Conservation (phyloP, 2,113 vertebrate genomes). For the Lamprotornis superbus region DNA sequence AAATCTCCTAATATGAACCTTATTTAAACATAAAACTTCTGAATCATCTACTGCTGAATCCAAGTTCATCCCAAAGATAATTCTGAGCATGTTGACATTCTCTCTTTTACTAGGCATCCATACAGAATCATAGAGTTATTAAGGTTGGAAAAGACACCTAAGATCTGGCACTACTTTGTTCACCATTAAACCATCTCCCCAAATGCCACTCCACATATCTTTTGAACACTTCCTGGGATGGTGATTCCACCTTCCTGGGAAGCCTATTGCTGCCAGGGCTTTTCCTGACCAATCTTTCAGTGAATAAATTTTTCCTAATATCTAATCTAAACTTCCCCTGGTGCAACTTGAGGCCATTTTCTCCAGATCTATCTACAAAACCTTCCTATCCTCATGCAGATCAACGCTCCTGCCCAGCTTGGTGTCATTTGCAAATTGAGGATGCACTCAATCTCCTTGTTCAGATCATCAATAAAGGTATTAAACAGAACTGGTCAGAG, state of each 20-base stretch:
- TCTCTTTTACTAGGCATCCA: not conserved
- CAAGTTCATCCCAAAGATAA: not conserved
- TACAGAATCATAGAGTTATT: not conserved
- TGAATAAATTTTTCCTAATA: not conserved
- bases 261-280: not conserved
- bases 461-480: not conserved
- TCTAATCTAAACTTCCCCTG: not conserved
- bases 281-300: not conserved
- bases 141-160: not conserved
- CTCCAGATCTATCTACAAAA: not conserved
- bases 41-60: not conserved
- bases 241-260: not conserved
- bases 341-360: not conserved
- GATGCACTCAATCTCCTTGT: not conserved
- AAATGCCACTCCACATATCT: not conserved
- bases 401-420: not conserved
- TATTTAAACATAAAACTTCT: not conserved
- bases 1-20: not conserved
- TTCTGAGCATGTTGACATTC: not conserved
- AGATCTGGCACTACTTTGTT: not conserved
- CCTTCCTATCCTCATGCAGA: not conserved
- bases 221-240: not conserved
- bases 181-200: not conserved
- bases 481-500: rapidly evolving
- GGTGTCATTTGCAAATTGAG: not conserved